phyloP scores from a whole-genome alignment of 92 coral and sea anemone genomes.

The Paragorgia papillata region DNA sequence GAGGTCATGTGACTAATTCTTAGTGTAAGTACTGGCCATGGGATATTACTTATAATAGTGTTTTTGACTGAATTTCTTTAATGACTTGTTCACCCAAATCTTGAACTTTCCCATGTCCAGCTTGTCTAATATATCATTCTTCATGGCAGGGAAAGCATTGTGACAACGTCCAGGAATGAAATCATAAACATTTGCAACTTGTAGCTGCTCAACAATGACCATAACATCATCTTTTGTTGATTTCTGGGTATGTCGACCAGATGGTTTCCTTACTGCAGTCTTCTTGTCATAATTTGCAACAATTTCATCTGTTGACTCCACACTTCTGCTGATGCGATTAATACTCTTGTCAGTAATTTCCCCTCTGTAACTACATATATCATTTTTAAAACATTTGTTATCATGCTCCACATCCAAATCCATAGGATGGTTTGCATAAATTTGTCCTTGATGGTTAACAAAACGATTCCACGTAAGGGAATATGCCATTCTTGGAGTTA shows the following conservation, averaged over 20 bases:
- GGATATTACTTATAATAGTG: constrained; percentile 15
- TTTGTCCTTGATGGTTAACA: constrained; percentile 59
- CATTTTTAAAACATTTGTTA: constrained; percentile 49
- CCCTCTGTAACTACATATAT: no score
- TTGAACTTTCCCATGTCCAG: constrained; percentile 10
- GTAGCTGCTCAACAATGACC: constrained; percentile 40
- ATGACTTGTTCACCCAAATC: no score
- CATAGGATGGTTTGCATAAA: constrained; percentile 58
- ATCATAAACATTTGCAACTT: constrained; percentile 28
- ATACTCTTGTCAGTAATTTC: no score
- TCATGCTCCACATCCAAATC: constrained; percentile 78
- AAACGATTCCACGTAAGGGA: constrained; percentile 69
- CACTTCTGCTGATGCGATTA: constrained; percentile 29
- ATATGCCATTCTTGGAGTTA: constrained; percentile 60
- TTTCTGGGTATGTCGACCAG: constrained; percentile 47
- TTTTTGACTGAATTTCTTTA: constrained; percentile 26
- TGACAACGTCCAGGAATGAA: no score
- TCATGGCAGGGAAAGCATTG: no score
- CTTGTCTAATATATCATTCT: constrained; percentile 18
- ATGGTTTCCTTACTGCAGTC: constrained; percentile 24
- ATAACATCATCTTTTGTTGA: constrained; percentile 52
- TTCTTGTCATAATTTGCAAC: constrained; percentile 42
- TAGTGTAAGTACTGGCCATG: no score
- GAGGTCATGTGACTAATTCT: no score
- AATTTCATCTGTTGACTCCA: constrained; percentile 33